A percentile compares a stretch with the other conserved stretches of the same genome.
phyloP scores from a whole-genome alignment of 2,888 invertebrate genomes.

The Sabatieria punctata region DNA sequence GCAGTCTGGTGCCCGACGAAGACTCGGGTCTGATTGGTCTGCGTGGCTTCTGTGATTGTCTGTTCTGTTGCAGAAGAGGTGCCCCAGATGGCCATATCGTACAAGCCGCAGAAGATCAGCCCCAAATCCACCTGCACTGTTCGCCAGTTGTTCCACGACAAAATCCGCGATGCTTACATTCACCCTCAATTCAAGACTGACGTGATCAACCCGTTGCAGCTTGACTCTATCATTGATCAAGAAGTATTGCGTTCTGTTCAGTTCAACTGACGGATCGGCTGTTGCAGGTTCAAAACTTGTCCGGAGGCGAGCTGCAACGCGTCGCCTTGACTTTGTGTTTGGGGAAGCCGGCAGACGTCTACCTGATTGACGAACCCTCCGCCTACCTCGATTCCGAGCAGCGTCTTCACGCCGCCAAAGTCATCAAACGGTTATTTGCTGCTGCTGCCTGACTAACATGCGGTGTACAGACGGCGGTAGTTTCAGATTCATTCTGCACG shows the following conservation, averaged over 20 bases:
- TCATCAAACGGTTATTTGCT: slow-evolving; percentile 64
- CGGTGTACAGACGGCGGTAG: not conserved
- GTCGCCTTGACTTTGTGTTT: slow-evolving; percentile 87
- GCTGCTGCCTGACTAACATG: not conserved
- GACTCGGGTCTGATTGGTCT: slow-evolving; percentile 33
- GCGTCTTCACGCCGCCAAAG: slow-evolving; percentile 97
- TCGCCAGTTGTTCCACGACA: slow-evolving; percentile 75
- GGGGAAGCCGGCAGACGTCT: slow-evolving; percentile 96
- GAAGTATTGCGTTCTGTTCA: slow-evolving; percentile 50
- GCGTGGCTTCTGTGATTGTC: not conserved
- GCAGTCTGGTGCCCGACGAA: slow-evolving; percentile 74
- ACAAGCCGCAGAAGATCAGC: slow-evolving; percentile 98
- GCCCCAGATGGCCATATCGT: slow-evolving; percentile 87
- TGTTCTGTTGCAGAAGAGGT: slow-evolving; percentile 43
- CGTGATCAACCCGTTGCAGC: slow-evolving; percentile 92
- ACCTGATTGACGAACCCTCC: slow-evolving; percentile 94
- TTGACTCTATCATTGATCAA: slow-evolving; percentile 91
- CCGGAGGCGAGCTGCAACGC: slow-evolving; percentile 96
- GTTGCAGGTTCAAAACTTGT: slow-evolving; percentile 60
- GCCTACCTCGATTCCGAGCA: slow-evolving; percentile 98
- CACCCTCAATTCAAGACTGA: slow-evolving; percentile 96
- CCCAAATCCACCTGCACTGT: slow-evolving; percentile 89
- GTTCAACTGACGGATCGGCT: not conserved
- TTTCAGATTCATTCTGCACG: slow-evolving; percentile 72
- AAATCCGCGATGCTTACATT: slow-evolving; percentile 87